Evolutionary conservation across 2,797 vertebrate genomes (phyloP).

Genomic region (Perodicticus potto): DNA sequence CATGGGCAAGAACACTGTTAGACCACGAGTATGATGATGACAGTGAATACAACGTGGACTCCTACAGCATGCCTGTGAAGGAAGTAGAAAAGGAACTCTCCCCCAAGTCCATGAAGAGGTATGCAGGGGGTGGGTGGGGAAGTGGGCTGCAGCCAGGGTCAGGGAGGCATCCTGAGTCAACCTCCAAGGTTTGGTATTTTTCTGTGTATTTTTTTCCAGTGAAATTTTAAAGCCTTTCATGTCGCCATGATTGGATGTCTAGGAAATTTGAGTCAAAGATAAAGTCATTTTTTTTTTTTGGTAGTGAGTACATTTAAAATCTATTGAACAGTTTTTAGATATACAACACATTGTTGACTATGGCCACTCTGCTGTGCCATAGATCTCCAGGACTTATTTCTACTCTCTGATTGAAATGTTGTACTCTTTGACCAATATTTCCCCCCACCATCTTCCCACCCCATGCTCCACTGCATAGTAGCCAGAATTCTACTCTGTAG

Average conservation of each 20-base stretch:
- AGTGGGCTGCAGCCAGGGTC: not conserved
- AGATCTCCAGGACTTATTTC: not conserved
- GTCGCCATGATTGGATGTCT: not conserved
- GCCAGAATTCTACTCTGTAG: not conserved
- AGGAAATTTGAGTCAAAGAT: constrained; percentile 25
- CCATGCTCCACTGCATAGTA: not conserved
- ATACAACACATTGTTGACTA: not conserved
- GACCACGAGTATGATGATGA: constrained; percentile 99
- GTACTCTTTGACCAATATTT: not conserved
- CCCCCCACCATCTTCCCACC: no score
- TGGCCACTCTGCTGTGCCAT: not conserved
- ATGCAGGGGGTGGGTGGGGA: not conserved
- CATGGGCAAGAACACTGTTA: constrained; percentile 97
- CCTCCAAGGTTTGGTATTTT: not conserved
- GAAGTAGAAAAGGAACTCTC: constrained; percentile 93
- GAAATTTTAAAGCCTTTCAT: not conserved
- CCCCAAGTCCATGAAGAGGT: constrained; percentile 99
- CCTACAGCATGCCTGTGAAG: constrained; percentile 94
- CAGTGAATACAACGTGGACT: constrained; percentile 94
- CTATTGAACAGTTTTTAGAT: not conserved
- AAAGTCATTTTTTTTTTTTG: not conserved
- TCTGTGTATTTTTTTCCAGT: not conserved
- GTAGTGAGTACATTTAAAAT: not conserved
- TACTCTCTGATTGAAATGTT: not conserved
- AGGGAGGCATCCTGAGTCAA: not conserved